These are phyloP conservation scores for Cybosia mesomella DNA, from an alignment of 2,888 invertebrate genomes.

Conservation along the genomic window DNA sequence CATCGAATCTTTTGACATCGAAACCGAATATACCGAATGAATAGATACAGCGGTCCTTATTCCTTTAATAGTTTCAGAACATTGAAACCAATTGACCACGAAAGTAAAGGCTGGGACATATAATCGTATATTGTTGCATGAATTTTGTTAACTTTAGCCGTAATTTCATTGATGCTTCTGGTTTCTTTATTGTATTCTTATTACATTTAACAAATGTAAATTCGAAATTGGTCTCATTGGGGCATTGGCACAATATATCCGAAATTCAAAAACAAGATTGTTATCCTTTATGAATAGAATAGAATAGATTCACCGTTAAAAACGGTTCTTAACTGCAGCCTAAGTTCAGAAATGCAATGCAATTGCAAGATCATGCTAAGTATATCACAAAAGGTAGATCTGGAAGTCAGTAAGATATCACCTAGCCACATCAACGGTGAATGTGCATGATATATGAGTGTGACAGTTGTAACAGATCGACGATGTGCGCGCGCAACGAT, in stretches of 20 bases:
- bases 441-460: conserved; percentile 54
- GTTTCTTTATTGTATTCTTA: neutral
- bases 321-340: neutral
- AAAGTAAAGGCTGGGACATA: neutral
- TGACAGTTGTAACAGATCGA: conserved; percentile 72
- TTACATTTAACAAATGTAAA: neutral
- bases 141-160: neutral
- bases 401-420: conserved; percentile 30
- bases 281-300: no score
- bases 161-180: neutral
- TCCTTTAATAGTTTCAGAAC: conserved; percentile 31
- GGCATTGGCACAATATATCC: no score
- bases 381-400: neutral
- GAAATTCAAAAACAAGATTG: no score
- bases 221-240: no score
- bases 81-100: conserved; percentile 32
- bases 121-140: neutral
- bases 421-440: conserved; percentile 25
- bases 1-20: conserved; percentile 19
- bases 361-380: neutral
- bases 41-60: conserved; percentile 27
- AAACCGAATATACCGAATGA: conserved; percentile 34
- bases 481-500: conserved; percentile 58
- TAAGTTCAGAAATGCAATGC: neutral
- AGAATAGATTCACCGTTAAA: no score